Conservation (phyloP, 2,113 vertebrate genomes). For the Bambusicola thoracicus region DNA sequence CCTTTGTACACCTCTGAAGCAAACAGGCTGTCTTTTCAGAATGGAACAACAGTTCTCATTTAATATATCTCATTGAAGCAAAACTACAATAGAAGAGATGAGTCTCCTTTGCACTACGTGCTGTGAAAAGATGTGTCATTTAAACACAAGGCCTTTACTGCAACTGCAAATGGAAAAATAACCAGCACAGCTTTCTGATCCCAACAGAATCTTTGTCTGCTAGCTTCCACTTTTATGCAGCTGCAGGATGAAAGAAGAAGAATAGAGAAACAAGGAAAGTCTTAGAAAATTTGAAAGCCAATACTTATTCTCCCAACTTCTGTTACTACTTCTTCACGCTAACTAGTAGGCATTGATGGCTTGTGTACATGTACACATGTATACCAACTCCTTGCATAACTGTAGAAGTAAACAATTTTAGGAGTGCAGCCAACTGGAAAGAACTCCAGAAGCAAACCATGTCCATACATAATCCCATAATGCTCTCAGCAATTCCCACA, state of each 20-base stretch:
- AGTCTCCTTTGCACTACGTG: not conserved
- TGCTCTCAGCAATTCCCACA: not conserved
- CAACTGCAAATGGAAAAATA: constrained; percentile 15
- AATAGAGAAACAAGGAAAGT: not conserved
- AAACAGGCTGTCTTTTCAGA: constrained; percentile 37
- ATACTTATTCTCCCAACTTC: not conserved
- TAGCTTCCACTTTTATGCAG: not conserved
- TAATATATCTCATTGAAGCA: constrained; percentile 18
- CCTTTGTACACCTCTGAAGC: constrained; percentile 19
- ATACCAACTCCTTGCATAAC: not conserved
- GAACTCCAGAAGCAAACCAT: not conserved
- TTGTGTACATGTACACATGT: not conserved
- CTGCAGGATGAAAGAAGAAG: not conserved
- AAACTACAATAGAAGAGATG: not conserved
- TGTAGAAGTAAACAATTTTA: not conserved
- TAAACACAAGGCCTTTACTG: constrained; percentile 29
- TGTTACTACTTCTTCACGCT: not conserved
- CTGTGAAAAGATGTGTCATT: constrained; percentile 37
- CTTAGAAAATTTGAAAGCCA: not conserved
- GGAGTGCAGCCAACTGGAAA: not conserved
- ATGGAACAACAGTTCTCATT: constrained; percentile 18
- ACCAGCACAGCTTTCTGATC: not conserved
- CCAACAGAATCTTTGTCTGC: constrained; percentile 1
- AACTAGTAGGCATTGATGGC: not conserved
- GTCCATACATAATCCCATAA: not conserved